Conservation (phyloP, 2,113 vertebrate genomes). For the Brachyhypopomus occidentalis region DNA sequence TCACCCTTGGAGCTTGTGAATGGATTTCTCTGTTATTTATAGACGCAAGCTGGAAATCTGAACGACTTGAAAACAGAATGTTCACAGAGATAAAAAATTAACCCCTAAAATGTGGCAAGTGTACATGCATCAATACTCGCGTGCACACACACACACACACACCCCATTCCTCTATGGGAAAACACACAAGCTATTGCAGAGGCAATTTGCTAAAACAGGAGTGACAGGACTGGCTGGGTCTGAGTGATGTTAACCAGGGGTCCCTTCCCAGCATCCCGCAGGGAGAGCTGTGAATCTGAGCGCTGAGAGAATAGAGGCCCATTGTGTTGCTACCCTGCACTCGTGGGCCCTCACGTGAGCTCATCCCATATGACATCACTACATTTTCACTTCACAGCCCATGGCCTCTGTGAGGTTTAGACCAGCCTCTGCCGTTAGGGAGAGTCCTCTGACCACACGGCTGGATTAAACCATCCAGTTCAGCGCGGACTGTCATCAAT, state of each 20-base stretch:
- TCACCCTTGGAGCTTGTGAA: conserved; percentile 25
- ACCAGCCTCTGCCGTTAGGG: neutral
- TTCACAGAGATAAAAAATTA: conserved; percentile 37
- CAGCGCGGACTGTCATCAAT: conserved; percentile 28
- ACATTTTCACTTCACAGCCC: neutral
- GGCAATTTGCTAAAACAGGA: conserved; percentile 24
- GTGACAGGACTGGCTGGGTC: conserved; percentile 40
- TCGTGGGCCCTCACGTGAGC: conserved; percentile 30
- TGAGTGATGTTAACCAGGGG: conserved; percentile 45
- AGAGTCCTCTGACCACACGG: neutral
- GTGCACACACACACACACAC: conserved; percentile 36
- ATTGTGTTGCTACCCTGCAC: conserved; percentile 1
- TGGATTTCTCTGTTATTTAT: conserved; percentile 45
- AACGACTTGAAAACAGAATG: conserved; percentile 46
- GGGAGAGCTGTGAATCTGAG: conserved; percentile 6
- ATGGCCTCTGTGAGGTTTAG: neutral
- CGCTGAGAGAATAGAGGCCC: conserved; percentile 32
- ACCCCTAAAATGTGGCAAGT: conserved; percentile 41
- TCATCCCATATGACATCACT: conserved; percentile 29
- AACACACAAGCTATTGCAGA: conserved; percentile 25
- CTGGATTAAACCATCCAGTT: conserved; percentile 3
- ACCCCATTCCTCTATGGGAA: conserved; percentile 16
- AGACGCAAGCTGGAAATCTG: conserved; percentile 39
- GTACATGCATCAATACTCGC: conserved; percentile 42
- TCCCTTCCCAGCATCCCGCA: neutral